Percentiles rank a stretch among this genome's conserved stretches.
These are phyloP conservation scores for Sus cebifrons DNA, from an alignment of 2,797 vertebrate genomes.

Conservation along the genomic window DNA sequence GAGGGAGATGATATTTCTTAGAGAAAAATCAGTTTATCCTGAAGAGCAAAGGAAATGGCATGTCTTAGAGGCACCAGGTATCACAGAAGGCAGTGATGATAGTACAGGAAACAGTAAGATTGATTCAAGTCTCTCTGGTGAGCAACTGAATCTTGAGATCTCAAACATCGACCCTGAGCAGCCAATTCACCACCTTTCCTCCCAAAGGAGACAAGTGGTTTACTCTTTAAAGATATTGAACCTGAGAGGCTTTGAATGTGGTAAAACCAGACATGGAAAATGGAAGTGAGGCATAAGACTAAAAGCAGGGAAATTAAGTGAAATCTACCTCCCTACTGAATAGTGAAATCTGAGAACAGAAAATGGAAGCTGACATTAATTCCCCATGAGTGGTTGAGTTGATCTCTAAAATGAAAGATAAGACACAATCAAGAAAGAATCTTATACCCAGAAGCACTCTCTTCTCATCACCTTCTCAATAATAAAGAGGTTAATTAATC, in stretches of 20 bases:
- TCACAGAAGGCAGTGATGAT: background rate
- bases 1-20: background rate
- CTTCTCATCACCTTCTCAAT: slow-evolving; percentile 36
- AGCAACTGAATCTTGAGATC: background rate
- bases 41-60: slow-evolving; percentile 35
- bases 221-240: slow-evolving; percentile 37
- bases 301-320: slow-evolving; percentile 22
- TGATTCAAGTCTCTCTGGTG: slow-evolving; percentile 22
- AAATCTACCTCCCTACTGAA: slow-evolving; percentile 14
- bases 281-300: background rate
- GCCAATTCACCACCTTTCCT: background rate
- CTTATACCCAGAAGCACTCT: background rate
- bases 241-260: background rate
- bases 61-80: background rate
- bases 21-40: slow-evolving; percentile 40
- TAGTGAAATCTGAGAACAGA: slow-evolving; percentile 37
- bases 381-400: background rate
- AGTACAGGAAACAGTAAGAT: background rate
- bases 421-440: slow-evolving; percentile 13
- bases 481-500: background rate
- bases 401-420: background rate
- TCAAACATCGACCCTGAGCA: background rate
- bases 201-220: background rate
- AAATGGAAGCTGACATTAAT: slow-evolving; percentile 47
- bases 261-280: background rate